These are phyloP conservation scores for Alauda arvensis DNA, from an alignment of 2,797 vertebrate genomes.

Conservation along the genomic window DNA sequence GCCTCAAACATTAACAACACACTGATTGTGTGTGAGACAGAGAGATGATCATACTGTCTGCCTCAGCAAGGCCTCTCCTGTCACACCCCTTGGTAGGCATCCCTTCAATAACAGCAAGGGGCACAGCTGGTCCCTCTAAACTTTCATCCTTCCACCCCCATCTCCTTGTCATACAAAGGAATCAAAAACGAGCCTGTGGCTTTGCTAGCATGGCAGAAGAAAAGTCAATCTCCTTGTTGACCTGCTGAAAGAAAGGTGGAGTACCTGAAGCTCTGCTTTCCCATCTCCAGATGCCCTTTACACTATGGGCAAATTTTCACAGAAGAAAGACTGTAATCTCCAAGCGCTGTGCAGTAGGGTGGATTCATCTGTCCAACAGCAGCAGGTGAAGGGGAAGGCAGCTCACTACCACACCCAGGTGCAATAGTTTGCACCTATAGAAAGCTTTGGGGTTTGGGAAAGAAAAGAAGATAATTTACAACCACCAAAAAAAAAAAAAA, in stretches of 20 bases:
- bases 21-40: not conserved
- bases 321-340: not conserved
- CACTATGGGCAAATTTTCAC: not conserved
- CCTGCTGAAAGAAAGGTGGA: not conserved
- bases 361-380: not conserved
- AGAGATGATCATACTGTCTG: not conserved
- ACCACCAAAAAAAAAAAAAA: not conserved
- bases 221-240: not conserved
- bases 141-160: not conserved
- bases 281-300: not conserved
- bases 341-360: not conserved
- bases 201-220: not conserved
- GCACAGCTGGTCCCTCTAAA: not conserved
- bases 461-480: not conserved
- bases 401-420: not conserved
- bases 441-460: not conserved
- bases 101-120: not conserved
- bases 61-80: not conserved
- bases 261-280: not conserved
- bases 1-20: not conserved
- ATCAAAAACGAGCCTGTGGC: accelerated
- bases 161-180: not conserved
- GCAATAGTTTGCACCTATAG: not conserved
- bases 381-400: not conserved
- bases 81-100: accelerated